A percentile compares a stretch with the other conserved stretches of the same genome.
phyloP scores from a whole-genome alignment of 2,797 vertebrate species.

The Cirrhinus mrigala region DNA sequence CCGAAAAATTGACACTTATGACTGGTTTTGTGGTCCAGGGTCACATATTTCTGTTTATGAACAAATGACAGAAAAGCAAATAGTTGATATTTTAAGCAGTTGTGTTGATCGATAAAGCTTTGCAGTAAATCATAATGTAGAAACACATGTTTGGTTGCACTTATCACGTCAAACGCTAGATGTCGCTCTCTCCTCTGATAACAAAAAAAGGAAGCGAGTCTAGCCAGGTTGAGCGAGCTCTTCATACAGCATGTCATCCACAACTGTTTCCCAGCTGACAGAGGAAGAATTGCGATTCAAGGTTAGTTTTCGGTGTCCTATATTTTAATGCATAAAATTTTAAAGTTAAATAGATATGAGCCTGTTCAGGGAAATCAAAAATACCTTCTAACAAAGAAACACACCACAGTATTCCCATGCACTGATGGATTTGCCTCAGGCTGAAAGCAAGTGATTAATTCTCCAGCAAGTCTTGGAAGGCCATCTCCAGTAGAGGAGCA shows the following conservation, averaged over 20 bases:
- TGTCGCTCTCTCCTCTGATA: slow-evolving; percentile 36
- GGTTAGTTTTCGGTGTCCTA: slow-evolving; percentile 18
- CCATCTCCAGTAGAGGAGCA: slow-evolving; percentile 8
- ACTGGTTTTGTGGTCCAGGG: too few species aligned
- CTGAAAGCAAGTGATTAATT: slow-evolving; percentile 40
- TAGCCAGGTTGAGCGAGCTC: background rate
- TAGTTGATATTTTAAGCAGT: background rate
- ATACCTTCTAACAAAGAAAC: background rate
- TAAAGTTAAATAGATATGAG: background rate
- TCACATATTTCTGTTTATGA: background rate
- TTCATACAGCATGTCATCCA: background rate
- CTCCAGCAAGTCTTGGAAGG: background rate
- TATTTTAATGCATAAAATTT: background rate
- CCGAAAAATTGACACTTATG: too few species aligned
- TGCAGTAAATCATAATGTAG: background rate
- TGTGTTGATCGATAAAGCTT: background rate
- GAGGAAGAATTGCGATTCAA: background rate
- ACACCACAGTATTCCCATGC: slow-evolving; percentile 6
- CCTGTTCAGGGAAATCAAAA: slow-evolving; percentile 25
- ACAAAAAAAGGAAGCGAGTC: background rate
- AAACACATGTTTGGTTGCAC: background rate
- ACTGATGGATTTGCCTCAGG: slow-evolving; percentile 26
- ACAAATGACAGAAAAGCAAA: background rate
- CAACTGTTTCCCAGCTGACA: slow-evolving; percentile 38
- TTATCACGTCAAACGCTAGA: slow-evolving; percentile 39